Percentiles rank a stretch among this genome's conserved stretches.
These are phyloP conservation scores for Ivindomyrus marchei DNA, from an alignment of 2,113 vertebrate species.

Conservation along the genomic window DNA sequence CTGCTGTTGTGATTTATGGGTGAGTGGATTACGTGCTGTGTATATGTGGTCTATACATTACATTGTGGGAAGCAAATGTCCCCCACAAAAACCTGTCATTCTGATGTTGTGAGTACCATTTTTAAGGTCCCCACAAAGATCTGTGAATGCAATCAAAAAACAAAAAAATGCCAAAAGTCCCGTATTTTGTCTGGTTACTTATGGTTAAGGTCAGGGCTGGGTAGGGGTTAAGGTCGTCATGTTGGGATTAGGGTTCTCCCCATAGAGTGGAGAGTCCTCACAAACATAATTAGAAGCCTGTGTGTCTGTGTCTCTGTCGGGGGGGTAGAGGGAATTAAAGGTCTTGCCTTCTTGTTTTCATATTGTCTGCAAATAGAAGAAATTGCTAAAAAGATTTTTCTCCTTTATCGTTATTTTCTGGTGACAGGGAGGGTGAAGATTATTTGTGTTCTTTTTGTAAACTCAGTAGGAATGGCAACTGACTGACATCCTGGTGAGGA, in stretches of 20 bases:
- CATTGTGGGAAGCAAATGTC: background rate
- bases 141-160: too few species aligned
- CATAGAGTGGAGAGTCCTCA: too few species aligned
- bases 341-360: background rate
- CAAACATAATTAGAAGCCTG: too few species aligned
- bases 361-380: background rate
- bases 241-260: too few species aligned
- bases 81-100: background rate
- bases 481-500: background rate
- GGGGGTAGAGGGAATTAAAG: background rate
- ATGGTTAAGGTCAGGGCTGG: too few species aligned
- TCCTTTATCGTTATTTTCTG: background rate
- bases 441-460: conserved; percentile 1
- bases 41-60: background rate
- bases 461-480: background rate
- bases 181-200: too few species aligned
- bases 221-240: too few species aligned
- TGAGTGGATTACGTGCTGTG: too few species aligned
- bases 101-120: too few species aligned
- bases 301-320: too few species aligned
- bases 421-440: background rate
- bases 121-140: too few species aligned
- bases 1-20: conserved; percentile 25
- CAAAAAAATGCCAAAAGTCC: too few species aligned
- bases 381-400: background rate